Evolutionary conservation across 2,888 invertebrate species (phyloP).

Genomic region (Cheilosia impressa): DNA sequence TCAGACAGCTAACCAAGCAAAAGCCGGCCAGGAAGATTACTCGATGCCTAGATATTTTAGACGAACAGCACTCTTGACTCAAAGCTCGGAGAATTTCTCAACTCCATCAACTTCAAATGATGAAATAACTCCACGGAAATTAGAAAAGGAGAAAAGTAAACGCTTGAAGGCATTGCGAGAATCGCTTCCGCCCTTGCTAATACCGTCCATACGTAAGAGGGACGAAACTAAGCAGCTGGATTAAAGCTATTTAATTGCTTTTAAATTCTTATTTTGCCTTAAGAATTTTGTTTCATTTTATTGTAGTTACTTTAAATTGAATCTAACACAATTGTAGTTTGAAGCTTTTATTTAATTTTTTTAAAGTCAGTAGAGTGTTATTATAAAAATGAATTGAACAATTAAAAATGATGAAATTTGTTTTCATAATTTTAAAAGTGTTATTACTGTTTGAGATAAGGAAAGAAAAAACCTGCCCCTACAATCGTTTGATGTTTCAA

Average conservation of each 20-base stretch:
- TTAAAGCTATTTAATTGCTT: conserved; percentile 13
- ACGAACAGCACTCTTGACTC: conserved; percentile 81
- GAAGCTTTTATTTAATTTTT: no score
- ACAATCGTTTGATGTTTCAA: no score
- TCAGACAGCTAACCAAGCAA: conserved; percentile 84
- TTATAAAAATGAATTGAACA: not conserved
- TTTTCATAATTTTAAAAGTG: no score
- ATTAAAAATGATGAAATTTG: not conserved
- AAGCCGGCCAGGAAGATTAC: conserved; percentile 85
- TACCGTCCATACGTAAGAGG: conserved; percentile 79
- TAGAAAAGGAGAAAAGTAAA: conserved; percentile 82
- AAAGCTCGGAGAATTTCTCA: conserved; percentile 79
- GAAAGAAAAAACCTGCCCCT: no score
- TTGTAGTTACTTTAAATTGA: not conserved
- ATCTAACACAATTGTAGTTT: no score
- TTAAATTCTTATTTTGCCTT: not conserved
- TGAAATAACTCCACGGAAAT: conserved; percentile 78
- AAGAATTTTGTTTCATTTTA: not conserved
- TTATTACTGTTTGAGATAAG: no score
- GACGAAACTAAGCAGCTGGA: conserved; percentile 75
- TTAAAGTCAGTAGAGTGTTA: no score
- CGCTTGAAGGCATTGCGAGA: conserved; percentile 82
- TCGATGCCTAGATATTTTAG: conserved; percentile 88
- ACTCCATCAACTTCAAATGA: conserved; percentile 78
- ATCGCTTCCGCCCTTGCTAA: conserved; percentile 82